These are phyloP conservation scores for Pyrrhosoma nymphula DNA, from an alignment of 2,888 invertebrate genomes.

Conservation along the genomic window DNA sequence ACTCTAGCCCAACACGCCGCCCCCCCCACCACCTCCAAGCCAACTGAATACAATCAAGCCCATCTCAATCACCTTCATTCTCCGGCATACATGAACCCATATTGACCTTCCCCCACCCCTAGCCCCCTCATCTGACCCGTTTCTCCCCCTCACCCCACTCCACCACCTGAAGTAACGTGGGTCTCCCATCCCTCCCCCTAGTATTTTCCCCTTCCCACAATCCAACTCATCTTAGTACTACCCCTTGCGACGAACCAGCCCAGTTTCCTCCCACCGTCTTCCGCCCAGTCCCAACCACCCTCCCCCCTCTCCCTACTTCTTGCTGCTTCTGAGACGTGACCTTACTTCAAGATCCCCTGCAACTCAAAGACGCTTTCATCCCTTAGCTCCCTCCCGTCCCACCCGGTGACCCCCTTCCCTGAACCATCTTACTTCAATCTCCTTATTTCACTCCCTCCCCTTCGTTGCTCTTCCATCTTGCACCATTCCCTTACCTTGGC, in stretches of 20 bases:
- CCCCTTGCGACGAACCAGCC: neutral
- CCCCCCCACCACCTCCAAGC: neutral
- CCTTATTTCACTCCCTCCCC: neutral
- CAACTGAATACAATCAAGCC: slow-evolving; percentile 38
- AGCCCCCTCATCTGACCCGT: no score
- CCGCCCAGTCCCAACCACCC: neutral
- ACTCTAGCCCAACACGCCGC: neutral
- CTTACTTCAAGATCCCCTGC: slow-evolving; percentile 53
- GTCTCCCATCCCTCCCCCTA: neutral
- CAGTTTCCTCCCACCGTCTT: neutral
- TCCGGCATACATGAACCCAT: slow-evolving; percentile 51
- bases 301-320: neutral
- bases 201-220: neutral
- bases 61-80: slow-evolving; percentile 67
- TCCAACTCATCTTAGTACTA: neutral
- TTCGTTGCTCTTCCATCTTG: neutral
- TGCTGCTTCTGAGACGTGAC: slow-evolving; percentile 25
- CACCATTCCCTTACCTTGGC: neutral
- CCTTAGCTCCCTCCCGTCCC: neutral
- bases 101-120: neutral
- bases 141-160: neutral
- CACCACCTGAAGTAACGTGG: neutral
- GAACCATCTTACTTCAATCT: neutral
- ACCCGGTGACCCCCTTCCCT: neutral
- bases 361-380: slow-evolving; percentile 44